Percentiles rank a stretch among this genome's conserved stretches.
Evolutionary conservation across 2,888 invertebrate species (phyloP).

Genomic region (Junonia oenone): DNA sequence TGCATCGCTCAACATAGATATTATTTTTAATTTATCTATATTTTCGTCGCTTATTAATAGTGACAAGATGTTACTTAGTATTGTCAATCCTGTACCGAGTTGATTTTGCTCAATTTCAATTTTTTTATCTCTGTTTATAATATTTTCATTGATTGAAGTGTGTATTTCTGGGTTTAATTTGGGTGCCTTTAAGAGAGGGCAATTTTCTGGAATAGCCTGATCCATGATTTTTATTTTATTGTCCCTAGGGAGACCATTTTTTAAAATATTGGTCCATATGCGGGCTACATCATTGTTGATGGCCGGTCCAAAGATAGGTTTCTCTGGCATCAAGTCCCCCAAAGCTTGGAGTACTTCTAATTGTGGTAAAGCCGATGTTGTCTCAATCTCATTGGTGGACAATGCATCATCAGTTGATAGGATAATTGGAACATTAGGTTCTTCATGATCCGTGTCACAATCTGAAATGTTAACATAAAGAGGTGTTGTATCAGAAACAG

Average conservation of each 20-base stretch:
- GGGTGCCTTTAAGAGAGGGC: neutral
- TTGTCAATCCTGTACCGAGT: neutral
- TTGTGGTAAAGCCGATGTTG: neutral
- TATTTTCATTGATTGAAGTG: neutral
- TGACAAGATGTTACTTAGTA: neutral
- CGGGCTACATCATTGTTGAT: neutral
- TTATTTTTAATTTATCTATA: neutral
- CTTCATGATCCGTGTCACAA: too few species aligned
- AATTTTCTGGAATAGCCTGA: neutral
- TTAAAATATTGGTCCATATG: neutral
- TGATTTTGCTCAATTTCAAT: neutral
- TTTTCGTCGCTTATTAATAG: neutral
- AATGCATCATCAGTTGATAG: too few species aligned
- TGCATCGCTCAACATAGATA: neutral
- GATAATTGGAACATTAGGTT: too few species aligned
- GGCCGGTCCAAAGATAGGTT: neutral
- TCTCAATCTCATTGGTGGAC: neutral
- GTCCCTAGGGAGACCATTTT: neutral
- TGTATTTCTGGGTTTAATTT: constrained; percentile 1
- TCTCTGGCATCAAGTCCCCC: neutral
- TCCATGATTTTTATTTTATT: neutral
- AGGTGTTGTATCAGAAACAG: too few species aligned
- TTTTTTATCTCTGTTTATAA: neutral
- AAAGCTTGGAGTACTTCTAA: neutral
- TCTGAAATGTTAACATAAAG: too few species aligned